phyloP scores from a whole-genome alignment of 2,888 invertebrate species.

The Dasysyrphus tricinctus region DNA sequence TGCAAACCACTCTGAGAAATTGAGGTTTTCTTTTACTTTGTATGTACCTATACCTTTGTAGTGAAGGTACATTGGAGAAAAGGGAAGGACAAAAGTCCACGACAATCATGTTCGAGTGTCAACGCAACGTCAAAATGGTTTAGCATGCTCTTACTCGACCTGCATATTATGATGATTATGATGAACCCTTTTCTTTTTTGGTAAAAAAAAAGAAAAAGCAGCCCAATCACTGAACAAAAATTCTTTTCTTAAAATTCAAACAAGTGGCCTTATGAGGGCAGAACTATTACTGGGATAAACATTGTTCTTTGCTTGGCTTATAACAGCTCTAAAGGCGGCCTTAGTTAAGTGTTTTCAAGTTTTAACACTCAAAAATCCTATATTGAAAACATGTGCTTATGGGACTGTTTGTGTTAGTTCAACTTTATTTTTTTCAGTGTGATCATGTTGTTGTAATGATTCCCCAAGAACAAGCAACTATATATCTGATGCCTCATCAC shows the following conservation, averaged over 20 bases:
- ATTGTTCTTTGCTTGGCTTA: not conserved
- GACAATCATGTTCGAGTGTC: constrained; percentile 72
- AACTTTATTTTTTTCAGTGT: constrained; percentile 27
- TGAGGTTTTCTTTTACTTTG: constrained; percentile 25
- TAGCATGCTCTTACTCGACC: constrained; percentile 66
- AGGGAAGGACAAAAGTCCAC: constrained; percentile 48
- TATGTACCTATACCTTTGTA: not conserved
- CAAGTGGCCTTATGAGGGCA: not conserved
- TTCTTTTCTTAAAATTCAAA: too few relatives aligned
- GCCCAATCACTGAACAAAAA: constrained; percentile 12
- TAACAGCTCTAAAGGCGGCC: not conserved
- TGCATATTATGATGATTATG: constrained; percentile 64
- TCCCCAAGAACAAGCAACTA: constrained; percentile 42
- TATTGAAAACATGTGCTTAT: not conserved
- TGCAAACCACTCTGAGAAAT: constrained; percentile 50
- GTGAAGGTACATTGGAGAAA: not conserved
- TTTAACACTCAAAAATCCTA: not conserved
- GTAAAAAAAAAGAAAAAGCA: not conserved
- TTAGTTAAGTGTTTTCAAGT: not conserved
- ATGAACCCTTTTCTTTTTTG: constrained; percentile 40
- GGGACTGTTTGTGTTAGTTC: not conserved
- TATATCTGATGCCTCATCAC: constrained; percentile 49
- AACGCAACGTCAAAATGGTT: constrained; percentile 73
- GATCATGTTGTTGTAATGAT: constrained; percentile 41
- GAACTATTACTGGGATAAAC: not conserved